phyloP scores from a whole-genome alignment of 2,797 vertebrate genomes.

The Delichon dasypus region DNA sequence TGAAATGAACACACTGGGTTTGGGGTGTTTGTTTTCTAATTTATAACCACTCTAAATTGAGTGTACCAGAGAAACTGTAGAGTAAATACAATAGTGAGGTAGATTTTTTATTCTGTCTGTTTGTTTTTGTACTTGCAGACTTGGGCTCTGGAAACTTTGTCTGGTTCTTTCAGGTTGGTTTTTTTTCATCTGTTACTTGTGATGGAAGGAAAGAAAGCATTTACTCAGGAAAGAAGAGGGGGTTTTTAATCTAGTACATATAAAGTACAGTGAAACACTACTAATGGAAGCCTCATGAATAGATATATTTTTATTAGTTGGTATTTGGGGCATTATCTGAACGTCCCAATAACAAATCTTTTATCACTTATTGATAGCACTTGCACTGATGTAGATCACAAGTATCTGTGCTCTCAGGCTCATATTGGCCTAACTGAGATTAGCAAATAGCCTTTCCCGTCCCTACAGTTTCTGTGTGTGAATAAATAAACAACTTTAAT shows the following conservation, averaged over 20 bases:
- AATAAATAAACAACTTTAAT: not conserved
- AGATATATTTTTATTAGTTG: not conserved
- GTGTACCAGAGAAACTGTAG: not conserved
- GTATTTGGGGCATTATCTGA: not conserved
- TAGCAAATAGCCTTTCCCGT: not conserved
- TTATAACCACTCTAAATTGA: not conserved
- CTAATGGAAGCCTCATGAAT: not conserved
- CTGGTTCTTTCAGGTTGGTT: not conserved
- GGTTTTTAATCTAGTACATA: not conserved
- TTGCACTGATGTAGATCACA: not conserved
- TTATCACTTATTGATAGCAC: not conserved
- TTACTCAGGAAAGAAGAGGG: not conserved
- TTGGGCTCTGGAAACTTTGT: not conserved
- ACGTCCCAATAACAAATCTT: not conserved
- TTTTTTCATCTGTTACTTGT: not conserved
- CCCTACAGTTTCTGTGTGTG: not conserved
- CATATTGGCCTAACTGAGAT: not conserved
- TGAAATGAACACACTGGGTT: not conserved
- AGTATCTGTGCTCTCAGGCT: not conserved
- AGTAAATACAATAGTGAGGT: not conserved
- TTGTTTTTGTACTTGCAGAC: not conserved
- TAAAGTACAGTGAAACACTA: not conserved
- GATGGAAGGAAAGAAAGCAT: not conserved
- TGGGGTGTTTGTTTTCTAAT: not conserved
- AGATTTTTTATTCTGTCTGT: not conserved